Evolutionary conservation across 2,797 vertebrate species (phyloP), one percentile per base, ranked within the genome.

Genomic region (Smutsia gigantea): DNA sequence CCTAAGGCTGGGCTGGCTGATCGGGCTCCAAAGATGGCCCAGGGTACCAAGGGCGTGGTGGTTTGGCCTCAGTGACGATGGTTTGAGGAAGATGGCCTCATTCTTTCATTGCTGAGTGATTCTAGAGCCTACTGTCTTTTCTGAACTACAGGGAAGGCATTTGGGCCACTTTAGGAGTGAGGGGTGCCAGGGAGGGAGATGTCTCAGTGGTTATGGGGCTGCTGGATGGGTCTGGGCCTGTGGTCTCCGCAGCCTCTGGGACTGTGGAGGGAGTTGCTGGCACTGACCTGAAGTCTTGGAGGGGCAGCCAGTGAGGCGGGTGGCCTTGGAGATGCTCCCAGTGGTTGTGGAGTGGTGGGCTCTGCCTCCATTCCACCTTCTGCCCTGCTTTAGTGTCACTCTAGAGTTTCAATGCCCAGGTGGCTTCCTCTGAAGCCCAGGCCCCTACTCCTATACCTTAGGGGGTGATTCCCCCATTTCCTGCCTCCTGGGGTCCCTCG

Each of bases 131-230:
- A 1, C 0, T n/a, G 7, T 68, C 12, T 74, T 51, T 87, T 79
- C 83, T 82, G 87, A 29, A 53, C 9, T 3, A 23, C 1, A 2
- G 49, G 0, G 1, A 69, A 77, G 49, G 42, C 4, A 0, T 51
- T 74, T 8, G 12, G 15, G 23, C 53, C 63, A 42, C 89, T 90
- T 82, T 14, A 34, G 55, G 49, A 31, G n/a, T 4, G n/a, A 71
- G 34, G 23, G 53, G 25, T 68, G 7, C 71, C 7, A 7, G 17
- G 71, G 31, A 61, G 66, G 37, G 18, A 0, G 19, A 8, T 14
- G 37, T 23, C 55, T 75, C 9, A 0, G 57, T 13, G 46, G 92
- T 34, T 18, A 7, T 12, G 17, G 31, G 42, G 83, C 29, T 10
- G 46, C 39, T 77, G 59, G 12, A 39, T 2, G 13, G 68, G 11